Conservation (phyloP, 2,797 vertebrate species). For the Neostethus bicornis region DNA sequence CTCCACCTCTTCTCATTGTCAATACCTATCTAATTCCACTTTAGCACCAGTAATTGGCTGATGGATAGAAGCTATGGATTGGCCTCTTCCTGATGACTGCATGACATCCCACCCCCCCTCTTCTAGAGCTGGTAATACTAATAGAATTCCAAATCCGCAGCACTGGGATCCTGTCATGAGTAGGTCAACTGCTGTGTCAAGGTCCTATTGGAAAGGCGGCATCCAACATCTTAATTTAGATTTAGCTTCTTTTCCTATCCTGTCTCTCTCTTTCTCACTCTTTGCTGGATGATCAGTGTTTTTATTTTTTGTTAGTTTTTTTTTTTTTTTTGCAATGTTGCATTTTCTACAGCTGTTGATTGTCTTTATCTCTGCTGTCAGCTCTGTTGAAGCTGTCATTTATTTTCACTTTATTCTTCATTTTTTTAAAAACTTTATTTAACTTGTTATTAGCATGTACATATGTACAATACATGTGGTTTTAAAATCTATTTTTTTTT, state of each 20-base stretch:
- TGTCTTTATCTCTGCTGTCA: neutral
- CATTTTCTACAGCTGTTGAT: conserved; percentile 23
- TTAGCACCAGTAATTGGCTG: conserved; percentile 99
- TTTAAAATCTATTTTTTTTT: neutral
- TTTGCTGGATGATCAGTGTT: conserved; percentile 51
- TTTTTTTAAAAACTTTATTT: neutral
- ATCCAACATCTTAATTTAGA: conserved; percentile 99
- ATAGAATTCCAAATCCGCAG: conserved; percentile 99
- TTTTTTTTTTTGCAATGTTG: conserved; percentile 27
- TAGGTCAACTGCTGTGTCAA: conserved; percentile 99
- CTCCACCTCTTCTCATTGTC: conserved; percentile 92
- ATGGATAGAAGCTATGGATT: conserved; percentile 99
- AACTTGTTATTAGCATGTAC: neutral
- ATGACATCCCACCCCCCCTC: conserved; percentile 88
- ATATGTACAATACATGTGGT: neutral
- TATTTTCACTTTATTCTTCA: neutral
- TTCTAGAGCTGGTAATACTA: conserved; percentile 94
- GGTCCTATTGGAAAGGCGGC: conserved; percentile 99
- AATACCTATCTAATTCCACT: conserved; percentile 99
- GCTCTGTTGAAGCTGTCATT: neutral
- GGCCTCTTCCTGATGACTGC: conserved; percentile 99
- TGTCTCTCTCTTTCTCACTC: conserved; percentile 43
- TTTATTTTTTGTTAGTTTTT: too few relatives aligned
- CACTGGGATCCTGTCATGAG: conserved; percentile 96
- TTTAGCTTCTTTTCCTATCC: conserved; percentile 80